Conservation (phyloP, 2,888 invertebrate genomes). For the Camponotus fellah region DNA sequence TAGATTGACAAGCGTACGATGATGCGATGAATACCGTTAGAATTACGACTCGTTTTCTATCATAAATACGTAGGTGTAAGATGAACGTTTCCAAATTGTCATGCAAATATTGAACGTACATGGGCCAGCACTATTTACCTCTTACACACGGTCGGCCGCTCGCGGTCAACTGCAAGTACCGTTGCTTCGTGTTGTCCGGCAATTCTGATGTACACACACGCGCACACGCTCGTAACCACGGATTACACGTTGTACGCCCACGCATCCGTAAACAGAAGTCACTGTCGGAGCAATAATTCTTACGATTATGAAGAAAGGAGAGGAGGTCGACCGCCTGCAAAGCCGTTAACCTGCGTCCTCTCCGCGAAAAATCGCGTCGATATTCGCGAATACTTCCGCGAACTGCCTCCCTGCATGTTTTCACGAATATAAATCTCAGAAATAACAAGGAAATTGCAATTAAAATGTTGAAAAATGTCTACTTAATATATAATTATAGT, state of each 20-base stretch:
- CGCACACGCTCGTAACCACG: constrained; percentile 28
- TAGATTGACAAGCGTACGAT: no score
- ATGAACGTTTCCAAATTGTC: constrained; percentile 59
- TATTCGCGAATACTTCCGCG: constrained; percentile 6
- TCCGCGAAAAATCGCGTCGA: background rate
- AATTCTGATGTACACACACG: constrained; percentile 39
- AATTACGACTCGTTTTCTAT: background rate
- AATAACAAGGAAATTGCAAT: background rate
- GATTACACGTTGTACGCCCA: constrained; percentile 46
- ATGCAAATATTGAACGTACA: constrained; percentile 73
- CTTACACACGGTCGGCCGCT: constrained; percentile 77
- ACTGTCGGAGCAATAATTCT: constrained; percentile 59
- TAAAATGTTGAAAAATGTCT: background rate
- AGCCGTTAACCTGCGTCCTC: constrained; percentile 59
- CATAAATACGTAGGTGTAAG: constrained; percentile 33
- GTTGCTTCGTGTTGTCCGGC: constrained; percentile 68
- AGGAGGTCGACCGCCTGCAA: constrained; percentile 53
- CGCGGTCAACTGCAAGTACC: constrained; percentile 81
- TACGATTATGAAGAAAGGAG: constrained; percentile 60
- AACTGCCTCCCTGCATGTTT: background rate
- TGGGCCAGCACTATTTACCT: constrained; percentile 77
- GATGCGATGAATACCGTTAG: background rate
- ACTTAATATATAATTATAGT: background rate
- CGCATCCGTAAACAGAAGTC: constrained; percentile 49
- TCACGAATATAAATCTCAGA: background rate